Evolutionary conservation across 2,797 vertebrate species (phyloP), one percentile per base, ranked within the genome.

Genomic region (Enteromius viviparus): DNA sequence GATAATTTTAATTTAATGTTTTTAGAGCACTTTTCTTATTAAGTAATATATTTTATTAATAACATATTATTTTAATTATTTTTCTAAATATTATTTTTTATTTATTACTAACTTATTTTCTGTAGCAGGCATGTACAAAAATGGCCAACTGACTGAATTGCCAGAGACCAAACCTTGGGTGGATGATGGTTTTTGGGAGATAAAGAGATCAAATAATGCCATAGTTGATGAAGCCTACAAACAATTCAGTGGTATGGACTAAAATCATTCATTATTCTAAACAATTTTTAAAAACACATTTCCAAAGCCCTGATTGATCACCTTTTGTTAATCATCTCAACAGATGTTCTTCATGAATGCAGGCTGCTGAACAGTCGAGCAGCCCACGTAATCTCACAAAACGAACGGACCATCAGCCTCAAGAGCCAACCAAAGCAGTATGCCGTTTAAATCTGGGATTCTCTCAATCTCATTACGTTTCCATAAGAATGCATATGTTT

Each of bases 311-410:
- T 42, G 2, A 72, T 49, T 40, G 12, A 74, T 21, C n/a, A n/a
- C 34, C 9, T 86, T 82, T 3, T 34, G 9, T 3, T 76, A 1
- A 42, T 32, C 76, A 8, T 80, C 77, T 81, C 68, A 37, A 62
- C 91, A 96, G 95, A 95, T 89, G 92, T 96, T 86, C 93, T 96
- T 85, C 94, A 95, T 87, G 95, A 96, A 92, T 96, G 95, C 93
- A 91, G 93, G 87, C 94, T 95, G 78, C 93, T 96, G 65, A 96
- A 95, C 89, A 95, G 94, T 90, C 94, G 94, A 92, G 95, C 95
- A 77, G 91, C 94, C 65, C 93, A 95, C 74, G 87, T 95, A 0
- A 95, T 96, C 86, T 93, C 94, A 1, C 95, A 95, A 87, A 95
- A 94, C 3, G 93, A 96, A 86, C 91, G 93, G 87, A 93, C 92